phyloP scores from a whole-genome alignment of 2,888 invertebrate genomes.

The Julus scandinavius region DNA sequence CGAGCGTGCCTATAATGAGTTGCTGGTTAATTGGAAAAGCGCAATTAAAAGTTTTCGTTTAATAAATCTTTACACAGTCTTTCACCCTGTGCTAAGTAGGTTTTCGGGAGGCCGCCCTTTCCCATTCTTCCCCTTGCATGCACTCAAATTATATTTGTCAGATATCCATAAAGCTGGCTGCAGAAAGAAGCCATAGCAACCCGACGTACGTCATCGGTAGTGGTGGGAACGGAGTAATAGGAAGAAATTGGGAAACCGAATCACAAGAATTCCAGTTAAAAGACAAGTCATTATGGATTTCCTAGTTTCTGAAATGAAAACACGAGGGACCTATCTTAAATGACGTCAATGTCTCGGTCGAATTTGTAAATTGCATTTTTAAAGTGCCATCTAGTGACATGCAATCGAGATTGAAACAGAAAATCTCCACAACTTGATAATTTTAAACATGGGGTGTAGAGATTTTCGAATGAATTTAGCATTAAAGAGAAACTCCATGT shows the following conservation, averaged over 20 bases:
- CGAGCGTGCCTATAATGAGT: not conserved
- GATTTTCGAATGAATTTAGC: not conserved
- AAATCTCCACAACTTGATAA: not conserved
- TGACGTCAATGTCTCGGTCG: not conserved
- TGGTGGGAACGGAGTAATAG: not conserved
- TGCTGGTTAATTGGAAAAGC: slow-evolving; percentile 4
- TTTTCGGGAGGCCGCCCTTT: not conserved
- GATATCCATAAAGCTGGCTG: not conserved
- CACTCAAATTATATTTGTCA: slow-evolving; percentile 11
- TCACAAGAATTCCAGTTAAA: not conserved
- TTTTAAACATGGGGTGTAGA: not conserved
- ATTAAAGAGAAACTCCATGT: not conserved
- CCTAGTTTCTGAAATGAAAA: slow-evolving; percentile 10
- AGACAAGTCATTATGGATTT: slow-evolving; percentile 18
- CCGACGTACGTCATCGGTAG: slow-evolving; percentile 1
- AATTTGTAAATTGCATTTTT: not conserved
- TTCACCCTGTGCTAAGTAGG: not conserved
- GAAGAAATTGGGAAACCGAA: slow-evolving; percentile 10
- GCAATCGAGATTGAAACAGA: not conserved
- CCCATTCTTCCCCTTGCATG: slow-evolving; percentile 18
- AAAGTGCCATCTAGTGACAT: not conserved
- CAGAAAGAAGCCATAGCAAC: not conserved
- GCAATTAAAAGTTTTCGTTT: slow-evolving; percentile 18
- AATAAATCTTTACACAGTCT: not conserved
- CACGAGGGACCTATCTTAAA: slow-evolving; percentile 4